These are phyloP conservation scores for Drosophila setosimentum DNA, from an alignment of 2,888 invertebrate species.

Conservation along the genomic window DNA sequence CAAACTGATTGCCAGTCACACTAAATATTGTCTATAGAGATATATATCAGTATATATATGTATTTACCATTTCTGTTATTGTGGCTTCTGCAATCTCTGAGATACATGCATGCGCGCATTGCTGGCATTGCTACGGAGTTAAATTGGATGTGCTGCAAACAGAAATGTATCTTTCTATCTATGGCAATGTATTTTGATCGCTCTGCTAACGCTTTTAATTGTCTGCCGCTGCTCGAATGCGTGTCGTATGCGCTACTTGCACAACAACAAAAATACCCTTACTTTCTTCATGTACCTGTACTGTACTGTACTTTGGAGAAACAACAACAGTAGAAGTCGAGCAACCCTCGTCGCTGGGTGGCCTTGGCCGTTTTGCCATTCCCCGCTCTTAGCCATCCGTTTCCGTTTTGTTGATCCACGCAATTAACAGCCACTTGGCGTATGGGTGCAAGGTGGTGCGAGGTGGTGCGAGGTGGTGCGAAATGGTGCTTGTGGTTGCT, in stretches of 20 bases:
- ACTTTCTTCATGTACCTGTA: constrained; percentile 1
- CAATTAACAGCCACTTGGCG: constrained; percentile 70
- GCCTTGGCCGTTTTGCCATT: constrained; percentile 21
- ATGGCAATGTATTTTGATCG: constrained; percentile 42
- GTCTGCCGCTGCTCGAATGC: constrained; percentile 26
- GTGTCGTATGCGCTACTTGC: constrained; percentile 34
- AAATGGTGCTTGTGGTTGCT: constrained; percentile 9
- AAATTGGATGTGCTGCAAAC: constrained; percentile 2
- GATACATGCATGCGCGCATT: constrained; percentile 26
- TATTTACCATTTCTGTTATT: background rate
- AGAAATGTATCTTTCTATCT: constrained; percentile 10
- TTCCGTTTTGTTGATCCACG: constrained; percentile 69
- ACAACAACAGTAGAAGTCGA: constrained; percentile 7
- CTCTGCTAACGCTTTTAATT: constrained; percentile 57
- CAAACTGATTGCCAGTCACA: constrained; percentile 42
- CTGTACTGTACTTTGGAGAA: background rate
- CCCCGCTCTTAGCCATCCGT: constrained; percentile 36
- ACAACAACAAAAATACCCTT: constrained; percentile 25
- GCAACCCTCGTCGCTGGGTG: constrained; percentile 40
- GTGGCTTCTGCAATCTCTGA: constrained; percentile 39
- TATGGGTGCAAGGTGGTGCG: constrained; percentile 53
- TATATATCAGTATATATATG: background rate
- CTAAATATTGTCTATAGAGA: background rate
- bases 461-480: constrained; percentile 23
- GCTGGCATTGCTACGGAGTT: constrained; percentile 26